Evolutionary conservation across 2,113 vertebrate genomes (phyloP), one percentile per base, ranked within the genome.

Genomic region (Leucosticte australis): DNA sequence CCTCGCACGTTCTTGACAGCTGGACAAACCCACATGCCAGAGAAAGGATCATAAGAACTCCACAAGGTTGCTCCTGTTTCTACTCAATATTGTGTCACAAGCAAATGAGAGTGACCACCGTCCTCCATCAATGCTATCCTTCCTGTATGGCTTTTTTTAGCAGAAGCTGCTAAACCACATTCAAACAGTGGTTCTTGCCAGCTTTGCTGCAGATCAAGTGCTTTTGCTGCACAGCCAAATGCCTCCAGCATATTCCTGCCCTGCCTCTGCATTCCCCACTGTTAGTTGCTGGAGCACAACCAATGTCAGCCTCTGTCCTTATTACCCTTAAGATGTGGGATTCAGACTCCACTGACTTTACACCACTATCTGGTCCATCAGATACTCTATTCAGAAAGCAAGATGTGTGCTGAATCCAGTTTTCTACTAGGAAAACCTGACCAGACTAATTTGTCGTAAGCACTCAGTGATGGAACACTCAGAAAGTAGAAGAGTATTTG

Each of bases 1-100:
- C 99, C 99, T 33, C 30, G 98, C 56, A 98, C 93, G 4, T 98
- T 99, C 98, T 98, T 99, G 88, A 99, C 97, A 42, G 99, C 99
- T 99, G 96, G 6, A 63, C 67, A 92, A 52, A 93, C 14, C 53
- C 84, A 22, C 2, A 7, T 0, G 20, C 27, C 49, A 55, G 44
- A 89, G 46, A 73, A 63, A 89, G 57, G 37, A 64, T 14, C 7
- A 0, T n/a, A 60, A 70, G 22, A 81, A 95, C 35, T 79, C 44
- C 47, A 35, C 18, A 17, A 21, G 30, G 11, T 28, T 68, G 31
- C 15, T 73, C 44, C 46, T 62, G 17, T 76, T 94, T 73, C 39
- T 26, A 39, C 20, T 76, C 30, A 75, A 14, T 33, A 33, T 14
- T 68, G 22, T 22, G 9, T 37, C 9, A 15, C 31, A 89, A 35